These are phyloP conservation scores for Charanyca ferruginea DNA, from an alignment of 2,888 invertebrate species.

Conservation along the genomic window DNA sequence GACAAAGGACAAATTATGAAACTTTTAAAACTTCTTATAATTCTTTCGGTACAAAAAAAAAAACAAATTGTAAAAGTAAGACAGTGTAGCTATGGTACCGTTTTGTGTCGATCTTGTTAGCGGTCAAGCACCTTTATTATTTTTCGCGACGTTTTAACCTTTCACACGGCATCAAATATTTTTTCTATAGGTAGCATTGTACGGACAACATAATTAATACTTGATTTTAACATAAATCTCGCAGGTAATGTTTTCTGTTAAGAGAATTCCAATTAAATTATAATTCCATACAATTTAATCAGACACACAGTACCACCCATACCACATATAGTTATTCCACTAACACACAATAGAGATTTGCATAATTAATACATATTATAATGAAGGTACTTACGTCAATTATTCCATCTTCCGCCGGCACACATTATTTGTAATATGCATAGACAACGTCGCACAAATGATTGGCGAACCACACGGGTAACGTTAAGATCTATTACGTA, in stretches of 20 bases:
- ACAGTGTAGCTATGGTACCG: too few species aligned
- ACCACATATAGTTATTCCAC: neutral
- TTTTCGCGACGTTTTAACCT: neutral
- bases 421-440: slow-evolving; percentile 52
- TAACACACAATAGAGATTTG: slow-evolving; percentile 51
- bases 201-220: too few species aligned
- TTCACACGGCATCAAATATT: too few species aligned
- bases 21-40: neutral
- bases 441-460: slow-evolving; percentile 42
- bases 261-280: slow-evolving; percentile 6
- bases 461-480: slow-evolving; percentile 38
- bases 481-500: slow-evolving; percentile 34
- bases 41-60: too few species aligned
- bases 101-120: slow-evolving; percentile 3
- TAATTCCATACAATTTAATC: slow-evolving; percentile 11
- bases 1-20: neutral
- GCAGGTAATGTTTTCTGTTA: neutral
- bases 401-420: slow-evolving; percentile 53
- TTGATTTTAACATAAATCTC: neutral
- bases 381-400: slow-evolving; percentile 49
- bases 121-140: neutral
- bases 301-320: neutral
- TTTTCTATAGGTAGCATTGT: too few species aligned
- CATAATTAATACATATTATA: slow-evolving; percentile 51
- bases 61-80: too few species aligned